These are phyloP conservation scores for Saturnia japonica DNA, from an alignment of 2,888 invertebrate genomes.

Conservation along the genomic window DNA sequence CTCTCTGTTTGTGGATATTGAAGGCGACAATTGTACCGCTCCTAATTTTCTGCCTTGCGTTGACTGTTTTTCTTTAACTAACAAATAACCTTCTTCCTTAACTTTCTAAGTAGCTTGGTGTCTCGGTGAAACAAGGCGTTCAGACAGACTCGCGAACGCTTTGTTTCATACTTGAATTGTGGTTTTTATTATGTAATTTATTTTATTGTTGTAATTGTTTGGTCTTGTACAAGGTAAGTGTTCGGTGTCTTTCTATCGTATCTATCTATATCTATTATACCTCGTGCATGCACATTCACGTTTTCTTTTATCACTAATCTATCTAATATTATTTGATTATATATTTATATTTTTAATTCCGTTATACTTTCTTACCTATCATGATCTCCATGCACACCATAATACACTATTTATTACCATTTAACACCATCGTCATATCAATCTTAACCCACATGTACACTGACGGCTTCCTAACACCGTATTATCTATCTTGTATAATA, in stretches of 20 bases:
- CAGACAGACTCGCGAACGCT: slow-evolving; percentile 52
- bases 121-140: slow-evolving; percentile 71
- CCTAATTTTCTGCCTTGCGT: slow-evolving; percentile 73
- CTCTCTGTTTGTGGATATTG: slow-evolving; percentile 61
- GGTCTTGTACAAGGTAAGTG: slow-evolving; percentile 66
- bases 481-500: slow-evolving; percentile 38
- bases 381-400: slow-evolving; percentile 73
- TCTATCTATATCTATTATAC: slow-evolving; percentile 55
- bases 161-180: slow-evolving; percentile 63
- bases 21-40: slow-evolving; percentile 78
- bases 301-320: slow-evolving; percentile 49
- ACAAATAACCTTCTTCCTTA: slow-evolving; percentile 63
- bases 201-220: slow-evolving; percentile 46
- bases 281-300: slow-evolving; percentile 68
- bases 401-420: slow-evolving; percentile 60
- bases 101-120: slow-evolving; percentile 67
- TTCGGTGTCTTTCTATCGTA: slow-evolving; percentile 64
- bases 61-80: slow-evolving; percentile 70
- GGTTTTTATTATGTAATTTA: slow-evolving; percentile 54
- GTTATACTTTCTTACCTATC: slow-evolving; percentile 65
- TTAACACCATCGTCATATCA: slow-evolving; percentile 58
- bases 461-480: slow-evolving; percentile 55
- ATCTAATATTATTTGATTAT: slow-evolving; percentile 51
- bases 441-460: slow-evolving; percentile 47
- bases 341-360: slow-evolving; percentile 59